Evolutionary conservation across 2,113 vertebrate genomes (phyloP).

Genomic region (Percina caprodes): DNA sequence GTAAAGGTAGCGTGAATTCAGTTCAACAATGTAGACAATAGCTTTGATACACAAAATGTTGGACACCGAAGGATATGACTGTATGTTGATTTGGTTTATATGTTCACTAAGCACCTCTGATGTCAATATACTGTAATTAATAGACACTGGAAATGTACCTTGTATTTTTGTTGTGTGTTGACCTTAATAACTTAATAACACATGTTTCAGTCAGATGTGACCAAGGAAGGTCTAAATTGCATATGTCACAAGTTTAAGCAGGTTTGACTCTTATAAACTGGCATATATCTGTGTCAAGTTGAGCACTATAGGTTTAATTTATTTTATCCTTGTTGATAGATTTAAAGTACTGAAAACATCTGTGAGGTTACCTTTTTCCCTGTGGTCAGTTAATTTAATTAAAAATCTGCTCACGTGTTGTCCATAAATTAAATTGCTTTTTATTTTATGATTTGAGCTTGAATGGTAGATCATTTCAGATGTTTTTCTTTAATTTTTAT

Average conservation of each 20-base stretch:
- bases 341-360: background rate
- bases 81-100: background rate
- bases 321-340: background rate
- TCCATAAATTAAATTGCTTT: background rate
- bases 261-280: background rate
- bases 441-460: background rate
- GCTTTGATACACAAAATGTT: background rate
- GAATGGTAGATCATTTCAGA: background rate
- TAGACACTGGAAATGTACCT: background rate
- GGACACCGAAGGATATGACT: background rate
- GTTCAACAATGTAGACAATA: background rate
- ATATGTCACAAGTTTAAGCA: constrained; percentile 27
- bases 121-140: background rate
- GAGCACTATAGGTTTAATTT: background rate
- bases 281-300: background rate
- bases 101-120: background rate
- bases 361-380: background rate
- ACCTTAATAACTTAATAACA: constrained; percentile 18
- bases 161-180: constrained; percentile 9
- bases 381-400: background rate
- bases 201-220: background rate
- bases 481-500: background rate
- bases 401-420: background rate
- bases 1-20: background rate
- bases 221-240: background rate